Evolutionary conservation across 2,113 vertebrate genomes (phyloP).

Genomic region (Elachura formosa): DNA sequence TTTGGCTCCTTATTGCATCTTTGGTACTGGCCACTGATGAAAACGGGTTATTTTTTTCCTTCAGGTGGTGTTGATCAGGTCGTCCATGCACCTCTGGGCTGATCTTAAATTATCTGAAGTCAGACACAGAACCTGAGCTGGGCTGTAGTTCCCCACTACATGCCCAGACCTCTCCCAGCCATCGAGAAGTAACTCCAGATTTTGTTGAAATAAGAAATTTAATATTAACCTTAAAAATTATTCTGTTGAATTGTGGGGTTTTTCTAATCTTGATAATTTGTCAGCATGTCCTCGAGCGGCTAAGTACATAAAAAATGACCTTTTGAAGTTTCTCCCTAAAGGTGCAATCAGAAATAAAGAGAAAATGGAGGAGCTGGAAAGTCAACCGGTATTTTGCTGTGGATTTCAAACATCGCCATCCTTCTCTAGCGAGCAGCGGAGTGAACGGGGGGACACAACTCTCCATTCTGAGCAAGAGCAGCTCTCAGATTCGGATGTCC

Average conservation of each 20-base stretch:
- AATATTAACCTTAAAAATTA: not conserved
- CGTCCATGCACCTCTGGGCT: not conserved
- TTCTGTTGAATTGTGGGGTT: not conserved
- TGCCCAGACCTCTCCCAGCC: not conserved
- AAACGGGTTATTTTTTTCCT: not conserved
- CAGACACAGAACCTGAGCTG: not conserved
- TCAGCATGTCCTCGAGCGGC: conserved; percentile 75
- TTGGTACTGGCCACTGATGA: not conserved
- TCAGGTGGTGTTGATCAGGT: not conserved
- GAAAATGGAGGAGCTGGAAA: conserved; percentile 99
- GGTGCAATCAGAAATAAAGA: conserved; percentile 99
- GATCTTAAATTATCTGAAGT: not conserved
- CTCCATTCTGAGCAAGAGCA: conserved; percentile 99
- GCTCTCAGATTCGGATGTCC: conserved; percentile 98
- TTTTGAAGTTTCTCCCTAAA: conserved; percentile 89
- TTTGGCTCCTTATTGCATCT: not conserved
- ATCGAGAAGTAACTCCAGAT: not conserved
- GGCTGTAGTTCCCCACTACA: not conserved
- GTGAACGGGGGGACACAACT: conserved; percentile 97
- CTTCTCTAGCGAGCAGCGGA: conserved; percentile 96
- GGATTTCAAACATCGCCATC: conserved; percentile 98
- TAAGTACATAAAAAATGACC: conserved; percentile 84
- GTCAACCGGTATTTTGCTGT: conserved; percentile 99
- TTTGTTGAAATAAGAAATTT: not conserved
- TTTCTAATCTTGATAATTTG: conserved; percentile 47